Evolutionary conservation across 2,797 vertebrate genomes (phyloP).

Genomic region (Sternarchorhynchus goeldii): DNA sequence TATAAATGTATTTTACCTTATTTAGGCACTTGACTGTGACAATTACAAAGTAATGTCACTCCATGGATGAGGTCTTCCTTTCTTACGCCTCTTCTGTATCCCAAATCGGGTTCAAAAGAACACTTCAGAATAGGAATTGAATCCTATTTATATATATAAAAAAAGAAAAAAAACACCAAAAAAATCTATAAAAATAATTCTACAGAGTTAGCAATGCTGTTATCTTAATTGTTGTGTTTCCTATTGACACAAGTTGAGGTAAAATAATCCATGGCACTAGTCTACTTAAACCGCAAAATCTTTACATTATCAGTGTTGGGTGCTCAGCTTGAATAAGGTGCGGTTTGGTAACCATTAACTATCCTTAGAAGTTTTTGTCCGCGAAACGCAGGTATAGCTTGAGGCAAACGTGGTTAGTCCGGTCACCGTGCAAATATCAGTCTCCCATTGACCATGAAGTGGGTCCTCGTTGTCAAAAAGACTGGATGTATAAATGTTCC

Average conservation of each 20-base stretch:
- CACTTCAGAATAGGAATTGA: not conserved
- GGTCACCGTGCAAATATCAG: not conserved
- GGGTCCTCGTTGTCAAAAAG: no score
- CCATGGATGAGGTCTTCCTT: conserved; percentile 64
- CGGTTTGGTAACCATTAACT: not conserved
- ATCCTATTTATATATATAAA: not conserved
- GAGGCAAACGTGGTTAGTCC: not conserved
- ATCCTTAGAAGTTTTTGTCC: not conserved
- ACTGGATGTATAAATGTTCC: no score
- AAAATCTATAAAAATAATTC: no score
- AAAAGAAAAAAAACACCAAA: no score
- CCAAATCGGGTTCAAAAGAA: not conserved
- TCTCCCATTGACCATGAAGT: no score
- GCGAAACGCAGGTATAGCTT: not conserved
- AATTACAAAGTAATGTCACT: conserved; percentile 63
- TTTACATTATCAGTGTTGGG: not conserved
- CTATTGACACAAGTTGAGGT: not conserved
- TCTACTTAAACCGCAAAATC: not conserved
- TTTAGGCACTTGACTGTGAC: conserved; percentile 69
- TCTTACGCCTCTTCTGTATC: not conserved
- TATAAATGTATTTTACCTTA: conserved; percentile 66
- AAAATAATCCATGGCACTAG: not conserved
- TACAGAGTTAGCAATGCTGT: no score
- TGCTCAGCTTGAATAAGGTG: not conserved
- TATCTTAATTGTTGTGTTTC: no score